These are phyloP conservation scores for Malurus cyaneus DNA, from an alignment of 2,113 vertebrate species.

Conservation along the genomic window DNA sequence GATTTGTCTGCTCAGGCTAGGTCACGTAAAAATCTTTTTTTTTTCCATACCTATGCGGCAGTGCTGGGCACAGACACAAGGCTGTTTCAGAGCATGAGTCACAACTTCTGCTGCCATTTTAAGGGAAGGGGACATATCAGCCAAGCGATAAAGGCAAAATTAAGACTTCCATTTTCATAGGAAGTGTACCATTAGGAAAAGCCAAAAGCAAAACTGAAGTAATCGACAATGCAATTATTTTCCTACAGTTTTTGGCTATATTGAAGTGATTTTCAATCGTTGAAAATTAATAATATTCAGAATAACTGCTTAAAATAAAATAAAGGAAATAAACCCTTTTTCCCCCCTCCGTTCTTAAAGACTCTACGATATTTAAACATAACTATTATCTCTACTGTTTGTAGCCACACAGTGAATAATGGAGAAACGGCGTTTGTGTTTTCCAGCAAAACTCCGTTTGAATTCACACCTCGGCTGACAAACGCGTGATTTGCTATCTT, in stretches of 20 bases:
- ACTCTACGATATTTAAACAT: neutral
- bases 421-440: neutral
- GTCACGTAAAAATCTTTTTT: conserved; percentile 56
- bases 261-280: neutral
- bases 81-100: conserved; percentile 38
- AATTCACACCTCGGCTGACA: neutral
- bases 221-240: neutral
- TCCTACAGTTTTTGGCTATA: neutral
- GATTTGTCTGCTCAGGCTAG: conserved; percentile 1
- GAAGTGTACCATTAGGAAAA: neutral
- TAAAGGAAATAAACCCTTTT: neutral
- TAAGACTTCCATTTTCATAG: neutral
- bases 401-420: neutral
- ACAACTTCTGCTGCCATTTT: conserved; percentile 64
- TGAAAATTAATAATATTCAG: neutral
- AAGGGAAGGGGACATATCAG: neutral
- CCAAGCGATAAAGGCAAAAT: neutral
- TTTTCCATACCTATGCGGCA: conserved; percentile 52
- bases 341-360: neutral
- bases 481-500: neutral
- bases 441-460: neutral
- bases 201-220: neutral
- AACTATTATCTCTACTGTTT: neutral
- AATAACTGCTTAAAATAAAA: neutral
- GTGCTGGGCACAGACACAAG: conserved; percentile 27